Evolutionary conservation across 2,113 vertebrate species (phyloP).

Genomic region (Henicopernis longicauda): DNA sequence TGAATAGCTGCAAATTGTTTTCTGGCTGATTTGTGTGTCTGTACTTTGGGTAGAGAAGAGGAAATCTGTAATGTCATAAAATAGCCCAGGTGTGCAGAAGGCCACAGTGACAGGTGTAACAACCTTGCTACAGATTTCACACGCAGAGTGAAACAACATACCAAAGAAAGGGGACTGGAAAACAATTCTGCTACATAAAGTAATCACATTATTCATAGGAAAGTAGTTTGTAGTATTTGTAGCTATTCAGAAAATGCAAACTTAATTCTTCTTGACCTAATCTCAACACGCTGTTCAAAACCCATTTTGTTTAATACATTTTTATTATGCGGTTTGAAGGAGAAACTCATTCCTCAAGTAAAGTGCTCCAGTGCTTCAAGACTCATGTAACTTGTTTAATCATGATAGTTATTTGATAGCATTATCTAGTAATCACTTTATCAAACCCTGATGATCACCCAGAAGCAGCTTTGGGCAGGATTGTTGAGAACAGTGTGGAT

Average conservation of each 20-base stretch:
- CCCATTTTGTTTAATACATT: constrained; percentile 35
- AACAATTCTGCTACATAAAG: neutral
- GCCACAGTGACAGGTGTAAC: neutral
- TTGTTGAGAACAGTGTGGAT: constrained; percentile 38
- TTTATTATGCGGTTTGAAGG: constrained; percentile 49
- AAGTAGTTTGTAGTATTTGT: neutral
- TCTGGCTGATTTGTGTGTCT: constrained; percentile 21
- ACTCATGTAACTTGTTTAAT: constrained; percentile 65
- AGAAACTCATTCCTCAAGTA: constrained; percentile 65
- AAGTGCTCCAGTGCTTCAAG: constrained; percentile 60
- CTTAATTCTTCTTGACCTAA: constrained; percentile 1
- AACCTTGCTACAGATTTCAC: neutral
- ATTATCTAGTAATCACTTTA: constrained; percentile 70
- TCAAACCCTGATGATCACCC: constrained; percentile 65
- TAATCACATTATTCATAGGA: neutral
- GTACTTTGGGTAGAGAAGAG: neutral
- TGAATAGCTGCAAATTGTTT: constrained; percentile 8
- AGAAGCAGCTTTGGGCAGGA: constrained; percentile 51
- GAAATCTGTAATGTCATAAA: constrained; percentile 16
- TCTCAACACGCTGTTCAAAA: neutral
- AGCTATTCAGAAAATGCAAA: constrained; percentile 36
- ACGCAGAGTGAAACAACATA: neutral
- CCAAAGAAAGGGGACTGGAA: neutral
- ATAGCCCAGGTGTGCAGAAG: constrained; percentile 5
- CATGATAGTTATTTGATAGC: constrained; percentile 62